Base-by-base conservation (phyloP, 1,140 invertebrate species). In the Heliconius eleuchia region DNA sequence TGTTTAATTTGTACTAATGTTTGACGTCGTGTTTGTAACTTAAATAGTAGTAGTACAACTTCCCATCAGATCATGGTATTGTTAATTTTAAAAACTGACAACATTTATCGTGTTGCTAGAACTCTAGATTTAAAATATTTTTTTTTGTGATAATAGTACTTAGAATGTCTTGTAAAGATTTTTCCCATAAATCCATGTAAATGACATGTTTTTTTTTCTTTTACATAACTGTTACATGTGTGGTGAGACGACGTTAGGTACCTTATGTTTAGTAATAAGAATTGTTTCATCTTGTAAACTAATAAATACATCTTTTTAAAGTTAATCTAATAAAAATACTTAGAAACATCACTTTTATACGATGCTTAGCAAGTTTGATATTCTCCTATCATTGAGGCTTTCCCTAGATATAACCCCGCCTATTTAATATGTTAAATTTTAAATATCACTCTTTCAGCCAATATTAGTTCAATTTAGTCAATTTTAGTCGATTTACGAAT, bases 221-320 rank as follows among this genome's bases (percentile, higher is more conserved):
- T 83, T 77, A 86, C 60, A 86, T 84, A 92, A 93, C 89, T 88
- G 92, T 93, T 94, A 94, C 92, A 94, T 94, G 92, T 94, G 92
- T 94, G 92, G 92, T 94, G 92, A 94, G 92, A 94, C 92, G 91
- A 92, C 89, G 90, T 91, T 91, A 92, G 91, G 88, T 88, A 88
- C 83, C 89, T 86, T 82, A 74, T 76, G 73, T 75, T 73, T 87
- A 89, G 90, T 52, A 87, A 88, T 89, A 85, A 86, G 50, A 86
- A 84, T 86, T 71, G 84, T 89, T 92, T 91, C 87, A 86, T 86
- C 87, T 91, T 92, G 88, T 86, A 82, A 78, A 75, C 39, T 81
- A 80, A 81, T 71, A 76, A 78, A 76, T 52, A 19, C 50, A 16
- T 60, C 73, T 52, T 79, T 75, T 70, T 57, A 55, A 55, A 60